Conservation (phyloP, 2,888 invertebrate genomes). For the Abrostola tripartita region DNA sequence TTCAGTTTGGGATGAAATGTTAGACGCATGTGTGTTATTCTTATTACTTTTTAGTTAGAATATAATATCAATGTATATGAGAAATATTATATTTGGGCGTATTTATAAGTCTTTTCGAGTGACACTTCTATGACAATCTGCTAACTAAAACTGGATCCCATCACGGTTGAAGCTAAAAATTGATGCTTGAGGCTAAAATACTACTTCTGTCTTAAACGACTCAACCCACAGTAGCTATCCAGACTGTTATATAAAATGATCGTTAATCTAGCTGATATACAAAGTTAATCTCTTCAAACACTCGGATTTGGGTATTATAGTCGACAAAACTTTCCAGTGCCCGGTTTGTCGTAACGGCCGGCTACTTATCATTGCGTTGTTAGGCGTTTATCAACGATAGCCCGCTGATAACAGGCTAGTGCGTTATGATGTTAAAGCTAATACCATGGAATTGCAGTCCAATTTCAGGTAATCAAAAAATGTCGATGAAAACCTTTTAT, state of each 20-base stretch:
- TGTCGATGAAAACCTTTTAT: not conserved
- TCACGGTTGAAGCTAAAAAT: too few species aligned
- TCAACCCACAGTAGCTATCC: not conserved
- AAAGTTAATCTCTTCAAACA: constrained; percentile 41
- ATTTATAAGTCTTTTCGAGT: too few species aligned
- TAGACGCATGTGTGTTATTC: too few species aligned
- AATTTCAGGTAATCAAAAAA: constrained; percentile 4
- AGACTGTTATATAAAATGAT: not conserved
- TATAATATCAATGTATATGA: too few species aligned
- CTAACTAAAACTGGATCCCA: too few species aligned
- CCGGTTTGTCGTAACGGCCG: constrained; percentile 45
- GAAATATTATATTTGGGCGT: too few species aligned
- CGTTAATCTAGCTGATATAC: constrained; percentile 21
- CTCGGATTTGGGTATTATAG: constrained; percentile 38
- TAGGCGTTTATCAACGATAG: constrained; percentile 51
- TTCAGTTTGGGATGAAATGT: too few species aligned
- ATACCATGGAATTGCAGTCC: constrained; percentile 48
- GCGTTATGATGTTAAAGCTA: constrained; percentile 54
- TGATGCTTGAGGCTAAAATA: too few species aligned
- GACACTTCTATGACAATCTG: too few species aligned
- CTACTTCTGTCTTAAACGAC: too few species aligned
- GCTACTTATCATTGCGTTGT: constrained; percentile 50
- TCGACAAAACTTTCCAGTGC: constrained; percentile 50
- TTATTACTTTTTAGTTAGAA: too few species aligned
- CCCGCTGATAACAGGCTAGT: constrained; percentile 47